Conservation (phyloP, 2,888 invertebrate genomes). For the Tanypteryx hageni region DNA sequence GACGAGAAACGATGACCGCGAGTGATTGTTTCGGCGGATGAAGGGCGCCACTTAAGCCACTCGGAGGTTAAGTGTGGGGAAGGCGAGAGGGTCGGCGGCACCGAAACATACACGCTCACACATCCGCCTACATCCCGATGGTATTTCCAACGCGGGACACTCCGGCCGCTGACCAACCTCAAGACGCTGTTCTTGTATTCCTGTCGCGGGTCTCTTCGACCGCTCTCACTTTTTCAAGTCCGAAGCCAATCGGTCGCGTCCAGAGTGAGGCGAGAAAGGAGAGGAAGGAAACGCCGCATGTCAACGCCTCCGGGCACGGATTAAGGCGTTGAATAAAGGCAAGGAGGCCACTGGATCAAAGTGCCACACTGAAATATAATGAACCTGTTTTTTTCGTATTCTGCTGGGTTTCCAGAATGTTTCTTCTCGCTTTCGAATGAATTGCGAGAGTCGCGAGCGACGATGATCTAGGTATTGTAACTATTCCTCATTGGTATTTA, state of each 20-base stretch:
- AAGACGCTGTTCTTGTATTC: neutral
- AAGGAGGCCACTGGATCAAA: neutral
- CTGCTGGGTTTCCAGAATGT: neutral
- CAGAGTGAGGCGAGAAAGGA: neutral
- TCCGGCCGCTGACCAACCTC: conserved; percentile 17
- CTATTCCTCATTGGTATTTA: too few species aligned
- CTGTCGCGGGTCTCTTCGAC: neutral
- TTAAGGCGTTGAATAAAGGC: neutral
- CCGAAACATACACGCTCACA: neutral
- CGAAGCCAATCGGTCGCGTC: neutral
- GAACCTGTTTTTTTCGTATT: neutral
- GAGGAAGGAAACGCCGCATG: neutral
- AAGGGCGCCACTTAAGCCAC: neutral
- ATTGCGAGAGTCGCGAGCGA: too few species aligned
- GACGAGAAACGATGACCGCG: neutral
- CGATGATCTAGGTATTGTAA: too few species aligned
- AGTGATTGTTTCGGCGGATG: neutral
- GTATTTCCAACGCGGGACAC: neutral
- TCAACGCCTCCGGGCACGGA: neutral
- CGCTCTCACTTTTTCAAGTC: conserved; percentile 7
- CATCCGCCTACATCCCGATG: neutral
- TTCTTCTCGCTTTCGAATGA: neutral
- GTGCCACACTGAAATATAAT: neutral
- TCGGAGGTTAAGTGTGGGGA: neutral
- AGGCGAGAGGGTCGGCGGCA: neutral